These are phyloP conservation scores for Drosophila histrio DNA, from an alignment of 2,888 invertebrate genomes.

Conservation along the genomic window DNA sequence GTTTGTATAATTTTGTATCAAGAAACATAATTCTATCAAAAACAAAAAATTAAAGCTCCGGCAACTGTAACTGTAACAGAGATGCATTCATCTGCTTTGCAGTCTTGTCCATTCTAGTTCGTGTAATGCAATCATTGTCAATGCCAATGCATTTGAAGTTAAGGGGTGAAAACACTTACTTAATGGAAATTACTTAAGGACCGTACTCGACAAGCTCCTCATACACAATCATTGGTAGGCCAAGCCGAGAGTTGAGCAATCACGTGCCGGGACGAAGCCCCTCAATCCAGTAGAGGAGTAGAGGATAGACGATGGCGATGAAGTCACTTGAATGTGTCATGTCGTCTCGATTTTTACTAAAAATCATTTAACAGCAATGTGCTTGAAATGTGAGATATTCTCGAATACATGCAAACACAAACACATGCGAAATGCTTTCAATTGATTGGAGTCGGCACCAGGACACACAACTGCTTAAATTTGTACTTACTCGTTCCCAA, in stretches of 20 bases:
- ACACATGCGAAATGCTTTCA: conserved; percentile 59
- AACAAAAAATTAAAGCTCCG: conserved; percentile 37
- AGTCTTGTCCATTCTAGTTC: conserved; percentile 2
- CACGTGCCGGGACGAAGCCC: conserved; percentile 52
- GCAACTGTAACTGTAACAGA: conserved; percentile 33
- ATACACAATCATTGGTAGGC: conserved; percentile 59
- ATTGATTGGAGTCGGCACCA: conserved; percentile 66
- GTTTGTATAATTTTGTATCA: too few relatives aligned
- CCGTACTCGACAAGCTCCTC: conserved; percentile 54
- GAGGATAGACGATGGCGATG: conserved; percentile 14
- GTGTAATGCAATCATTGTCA: conserved; percentile 70
- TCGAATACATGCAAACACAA: conserved; percentile 19
- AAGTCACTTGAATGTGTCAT: conserved; percentile 77
- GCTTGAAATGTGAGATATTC: conserved; percentile 64
- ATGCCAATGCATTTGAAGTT: conserved; percentile 64
- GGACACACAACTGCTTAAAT: conserved; percentile 63
- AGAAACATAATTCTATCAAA: too few relatives aligned
- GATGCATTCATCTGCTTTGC: conserved; percentile 7
- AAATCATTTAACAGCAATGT: conserved; percentile 78
- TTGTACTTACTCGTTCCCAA: conserved; percentile 64
- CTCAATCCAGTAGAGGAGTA: not conserved
- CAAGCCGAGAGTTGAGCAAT: conserved; percentile 64
- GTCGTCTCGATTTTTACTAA: conserved; percentile 78
- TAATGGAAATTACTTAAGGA: conserved; percentile 77
- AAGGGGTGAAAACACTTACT: conserved; percentile 75